phyloP scores from a whole-genome alignment of 2,888 invertebrate species.

The Invenusta paracnida region DNA sequence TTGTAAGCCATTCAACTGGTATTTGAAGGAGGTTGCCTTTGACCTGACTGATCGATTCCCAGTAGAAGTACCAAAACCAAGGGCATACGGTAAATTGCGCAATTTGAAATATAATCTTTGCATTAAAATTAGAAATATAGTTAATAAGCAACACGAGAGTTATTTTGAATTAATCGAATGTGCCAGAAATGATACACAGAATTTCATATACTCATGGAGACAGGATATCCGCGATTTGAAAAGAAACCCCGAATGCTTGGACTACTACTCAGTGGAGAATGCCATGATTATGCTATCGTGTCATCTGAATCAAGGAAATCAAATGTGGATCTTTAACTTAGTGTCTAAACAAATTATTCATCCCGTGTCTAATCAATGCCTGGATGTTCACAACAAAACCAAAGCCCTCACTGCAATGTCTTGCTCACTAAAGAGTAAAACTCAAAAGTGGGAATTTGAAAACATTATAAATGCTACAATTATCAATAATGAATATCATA shows the following conservation, averaged over 20 bases:
- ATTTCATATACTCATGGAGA: slow-evolving; percentile 68
- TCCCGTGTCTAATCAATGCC: background rate
- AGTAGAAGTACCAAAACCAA: slow-evolving; percentile 76
- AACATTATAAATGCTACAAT: too few species aligned
- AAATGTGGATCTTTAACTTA: slow-evolving; percentile 69
- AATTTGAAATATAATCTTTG: background rate
- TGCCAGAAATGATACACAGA: too few species aligned
- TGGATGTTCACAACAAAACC: too few species aligned
- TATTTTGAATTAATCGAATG: slow-evolving; percentile 72
- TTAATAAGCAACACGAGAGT: slow-evolving; percentile 44
- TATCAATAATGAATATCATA: too few species aligned
- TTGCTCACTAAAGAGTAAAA: too few species aligned
- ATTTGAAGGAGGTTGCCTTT: slow-evolving; percentile 65
- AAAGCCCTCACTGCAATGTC: too few species aligned
- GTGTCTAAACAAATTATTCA: background rate
- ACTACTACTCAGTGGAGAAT: too few species aligned
- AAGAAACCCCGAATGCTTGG: too few species aligned
- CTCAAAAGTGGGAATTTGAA: too few species aligned
- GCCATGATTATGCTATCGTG: slow-evolving; percentile 75
- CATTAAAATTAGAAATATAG: background rate
- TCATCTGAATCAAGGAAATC: slow-evolving; percentile 85
- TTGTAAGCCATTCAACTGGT: slow-evolving; percentile 90
- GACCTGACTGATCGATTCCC: slow-evolving; percentile 37
- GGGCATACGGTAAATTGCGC: slow-evolving; percentile 73
- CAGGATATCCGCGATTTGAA: slow-evolving; percentile 72